Conservation (phyloP, 2,888 invertebrate species). For the Ptilodon capucinus region DNA sequence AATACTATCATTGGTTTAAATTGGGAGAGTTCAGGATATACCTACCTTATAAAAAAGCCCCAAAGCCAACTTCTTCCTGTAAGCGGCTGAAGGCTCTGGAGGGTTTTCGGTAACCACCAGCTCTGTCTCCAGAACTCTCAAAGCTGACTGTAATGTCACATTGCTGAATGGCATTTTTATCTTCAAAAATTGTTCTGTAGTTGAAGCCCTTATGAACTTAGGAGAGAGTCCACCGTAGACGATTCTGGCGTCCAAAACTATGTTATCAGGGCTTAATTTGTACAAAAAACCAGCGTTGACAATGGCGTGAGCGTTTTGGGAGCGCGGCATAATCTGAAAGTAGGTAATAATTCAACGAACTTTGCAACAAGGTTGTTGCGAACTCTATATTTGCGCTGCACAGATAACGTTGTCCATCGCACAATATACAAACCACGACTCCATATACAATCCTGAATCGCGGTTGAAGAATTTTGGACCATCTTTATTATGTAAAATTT, state of each 20-base stretch:
- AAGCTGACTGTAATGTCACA: slow-evolving; percentile 59
- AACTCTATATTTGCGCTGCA: too few species aligned
- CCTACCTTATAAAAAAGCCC: slow-evolving; percentile 73
- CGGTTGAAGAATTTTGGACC: too few species aligned
- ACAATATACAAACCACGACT: too few species aligned
- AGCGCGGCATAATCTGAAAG: slow-evolving; percentile 85
- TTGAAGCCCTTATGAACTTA: slow-evolving; percentile 63
- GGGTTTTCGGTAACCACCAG: slow-evolving; percentile 50
- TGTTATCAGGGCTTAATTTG: slow-evolving; percentile 56
- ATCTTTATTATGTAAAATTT: too few species aligned
- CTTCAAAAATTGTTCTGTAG: slow-evolving; percentile 71
- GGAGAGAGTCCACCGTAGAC: slow-evolving; percentile 82
- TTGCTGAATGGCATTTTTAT: slow-evolving; percentile 65
- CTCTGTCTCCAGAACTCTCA: slow-evolving; percentile 45
- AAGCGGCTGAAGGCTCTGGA: slow-evolving; percentile 81
- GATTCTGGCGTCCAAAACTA: slow-evolving; percentile 46
- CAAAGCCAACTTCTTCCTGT: slow-evolving; percentile 81
- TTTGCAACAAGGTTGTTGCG: too few species aligned
- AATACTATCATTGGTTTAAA: too few species aligned
- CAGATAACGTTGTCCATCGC: too few species aligned
- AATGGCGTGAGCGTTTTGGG: slow-evolving; percentile 87
- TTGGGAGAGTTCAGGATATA: too few species aligned
- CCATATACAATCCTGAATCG: too few species aligned
- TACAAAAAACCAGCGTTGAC: slow-evolving; percentile 89
- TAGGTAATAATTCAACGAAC: too few species aligned